These are phyloP conservation scores for Nomada ruficornis DNA, from an alignment of 2,888 invertebrate species.

Conservation along the genomic window DNA sequence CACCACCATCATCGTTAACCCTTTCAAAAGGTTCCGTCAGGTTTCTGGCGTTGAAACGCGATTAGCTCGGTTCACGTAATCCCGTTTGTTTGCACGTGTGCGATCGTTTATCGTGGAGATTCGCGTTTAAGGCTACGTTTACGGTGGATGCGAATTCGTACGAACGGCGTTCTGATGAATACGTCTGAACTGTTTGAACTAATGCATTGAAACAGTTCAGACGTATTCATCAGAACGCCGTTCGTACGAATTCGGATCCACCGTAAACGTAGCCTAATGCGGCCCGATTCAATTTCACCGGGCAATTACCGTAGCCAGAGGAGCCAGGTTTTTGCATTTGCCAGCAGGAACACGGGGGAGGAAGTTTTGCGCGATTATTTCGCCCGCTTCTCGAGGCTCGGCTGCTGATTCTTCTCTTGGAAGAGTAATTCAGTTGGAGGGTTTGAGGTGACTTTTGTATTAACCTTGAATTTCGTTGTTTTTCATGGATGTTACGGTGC, in stretches of 20 bases:
- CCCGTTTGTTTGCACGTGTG: conserved; percentile 43
- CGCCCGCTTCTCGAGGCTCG: background rate
- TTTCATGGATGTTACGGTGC: too few species aligned
- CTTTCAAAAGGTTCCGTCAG: background rate
- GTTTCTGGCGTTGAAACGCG: conserved; percentile 30
- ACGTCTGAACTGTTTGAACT: too few species aligned
- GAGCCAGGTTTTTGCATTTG: background rate
- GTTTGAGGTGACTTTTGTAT: background rate
- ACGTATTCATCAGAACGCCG: too few species aligned
- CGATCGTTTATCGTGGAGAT: conserved; percentile 47
- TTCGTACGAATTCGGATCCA: too few species aligned
- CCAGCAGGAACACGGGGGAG: too few species aligned
- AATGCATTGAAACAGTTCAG: too few species aligned
- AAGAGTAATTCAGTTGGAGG: background rate
- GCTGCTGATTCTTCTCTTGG: too few species aligned
- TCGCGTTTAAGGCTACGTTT: too few species aligned
- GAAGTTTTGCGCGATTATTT: background rate
- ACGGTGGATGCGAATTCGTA: too few species aligned
- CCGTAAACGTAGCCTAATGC: too few species aligned
- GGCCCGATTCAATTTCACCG: conserved; percentile 44
- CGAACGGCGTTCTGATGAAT: too few species aligned
- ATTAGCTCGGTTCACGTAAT: conserved; percentile 54
- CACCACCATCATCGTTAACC: conserved; percentile 1
- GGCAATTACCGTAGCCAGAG: conserved; percentile 24
- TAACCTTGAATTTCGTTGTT: background rate